These are phyloP conservation scores for Balaeniceps rex DNA, from an alignment of 2,113 vertebrate species.

Conservation along the genomic window DNA sequence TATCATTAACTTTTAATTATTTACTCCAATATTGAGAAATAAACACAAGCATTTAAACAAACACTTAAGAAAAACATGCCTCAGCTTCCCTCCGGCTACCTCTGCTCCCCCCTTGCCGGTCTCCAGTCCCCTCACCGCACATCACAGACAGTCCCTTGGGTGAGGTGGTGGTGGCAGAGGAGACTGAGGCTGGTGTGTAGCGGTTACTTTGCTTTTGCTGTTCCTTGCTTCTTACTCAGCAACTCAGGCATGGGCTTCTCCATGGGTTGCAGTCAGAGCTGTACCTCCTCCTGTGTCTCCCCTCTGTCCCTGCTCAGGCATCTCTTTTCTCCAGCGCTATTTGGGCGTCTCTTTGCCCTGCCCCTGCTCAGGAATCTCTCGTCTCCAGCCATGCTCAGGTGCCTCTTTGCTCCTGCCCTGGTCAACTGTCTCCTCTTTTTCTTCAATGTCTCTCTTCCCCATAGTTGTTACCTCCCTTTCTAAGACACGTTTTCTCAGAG, in stretches of 20 bases:
- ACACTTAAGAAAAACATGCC: neutral
- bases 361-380: neutral
- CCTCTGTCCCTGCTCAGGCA: neutral
- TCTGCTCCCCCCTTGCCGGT: neutral
- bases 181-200: accelerated
- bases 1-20: neutral
- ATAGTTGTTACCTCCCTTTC: neutral
- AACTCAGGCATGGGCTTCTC: accelerated
- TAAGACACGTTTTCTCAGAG: neutral
- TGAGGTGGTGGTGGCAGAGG: neutral
- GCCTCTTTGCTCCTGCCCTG: neutral
- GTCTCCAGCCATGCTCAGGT: neutral
- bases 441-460: neutral
- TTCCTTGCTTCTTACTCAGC: neutral
- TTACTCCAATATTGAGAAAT: neutral
- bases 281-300: neutral
- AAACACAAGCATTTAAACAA: neutral
- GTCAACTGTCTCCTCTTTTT: neutral
- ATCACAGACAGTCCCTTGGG: too few relatives aligned
- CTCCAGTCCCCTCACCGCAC: neutral
- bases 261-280: accelerated
- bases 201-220: neutral
- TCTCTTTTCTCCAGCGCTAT: neutral
- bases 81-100: neutral
- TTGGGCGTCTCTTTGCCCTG: neutral